A percentile compares a stretch with the other conserved stretches of the same genome.
phyloP scores from a whole-genome alignment of 2,797 vertebrate species.

The Tokudaia tokunoshimensis region DNA sequence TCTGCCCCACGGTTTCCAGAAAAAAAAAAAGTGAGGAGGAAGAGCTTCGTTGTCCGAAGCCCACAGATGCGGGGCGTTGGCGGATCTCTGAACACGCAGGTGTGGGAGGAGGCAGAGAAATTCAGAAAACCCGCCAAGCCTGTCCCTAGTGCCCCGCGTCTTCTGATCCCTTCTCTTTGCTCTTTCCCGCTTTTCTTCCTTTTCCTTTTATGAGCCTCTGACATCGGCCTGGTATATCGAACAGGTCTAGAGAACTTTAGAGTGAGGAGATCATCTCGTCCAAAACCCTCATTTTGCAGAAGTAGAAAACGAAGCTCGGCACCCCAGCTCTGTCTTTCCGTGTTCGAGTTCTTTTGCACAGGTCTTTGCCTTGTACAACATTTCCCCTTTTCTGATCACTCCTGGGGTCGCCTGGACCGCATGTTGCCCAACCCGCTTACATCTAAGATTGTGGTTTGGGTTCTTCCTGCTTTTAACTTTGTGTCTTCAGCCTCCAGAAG shows the following conservation, averaged over 20 bases:
- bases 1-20: not conserved
- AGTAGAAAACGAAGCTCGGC: not conserved
- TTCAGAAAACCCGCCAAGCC: constrained; percentile 58
- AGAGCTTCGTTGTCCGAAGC: not conserved
- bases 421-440: constrained; percentile 42
- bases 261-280: not conserved
- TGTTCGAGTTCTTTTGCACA: not conserved
- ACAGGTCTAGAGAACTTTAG: not conserved
- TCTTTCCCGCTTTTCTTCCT: not conserved
- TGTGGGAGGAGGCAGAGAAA: constrained; percentile 8
- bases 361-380: not conserved
- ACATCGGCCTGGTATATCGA: not conserved
- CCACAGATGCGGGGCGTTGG: not conserved
- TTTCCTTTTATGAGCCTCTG: not conserved
- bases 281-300: not conserved
- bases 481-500: constrained; percentile 9
- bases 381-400: constrained; percentile 50
- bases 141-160: not conserved
- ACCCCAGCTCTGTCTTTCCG: not conserved
- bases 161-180: not conserved
- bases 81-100: constrained; percentile 40
- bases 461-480: constrained; percentile 53
- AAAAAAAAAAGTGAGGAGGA: not conserved
- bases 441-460: constrained; percentile 20
- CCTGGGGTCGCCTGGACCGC: not conserved